Conservation (phyloP, 2,113 vertebrate genomes). For the Spilogale gracilis region DNA sequence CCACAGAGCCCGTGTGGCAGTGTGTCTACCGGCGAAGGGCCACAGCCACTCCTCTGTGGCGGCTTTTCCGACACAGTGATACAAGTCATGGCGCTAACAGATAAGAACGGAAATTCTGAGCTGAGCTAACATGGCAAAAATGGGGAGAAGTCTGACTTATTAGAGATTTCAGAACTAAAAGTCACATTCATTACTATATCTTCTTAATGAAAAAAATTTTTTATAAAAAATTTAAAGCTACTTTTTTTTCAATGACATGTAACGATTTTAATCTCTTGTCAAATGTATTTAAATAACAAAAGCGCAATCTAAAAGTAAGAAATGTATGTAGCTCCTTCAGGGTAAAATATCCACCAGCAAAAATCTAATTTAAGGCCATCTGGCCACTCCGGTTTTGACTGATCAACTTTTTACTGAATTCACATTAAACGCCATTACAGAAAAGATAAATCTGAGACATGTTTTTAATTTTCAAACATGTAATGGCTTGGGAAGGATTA, state of each 20-base stretch:
- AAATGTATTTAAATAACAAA: neutral
- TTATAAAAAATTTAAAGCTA: conserved; percentile 21
- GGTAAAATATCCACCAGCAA: neutral
- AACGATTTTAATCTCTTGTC: neutral
- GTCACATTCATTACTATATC: neutral
- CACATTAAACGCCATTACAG: neutral
- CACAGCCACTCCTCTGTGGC: accelerated
- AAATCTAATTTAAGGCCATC: neutral
- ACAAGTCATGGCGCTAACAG: neutral
- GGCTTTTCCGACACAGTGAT: neutral
- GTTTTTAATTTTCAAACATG: conserved; percentile 53
- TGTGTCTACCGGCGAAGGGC: neutral
- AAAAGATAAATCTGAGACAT: neutral
- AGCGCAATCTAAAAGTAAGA: neutral
- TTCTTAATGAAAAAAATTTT: neutral
- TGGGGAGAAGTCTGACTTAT: neutral
- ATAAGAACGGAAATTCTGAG: neutral
- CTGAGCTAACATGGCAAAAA: neutral
- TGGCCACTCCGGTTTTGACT: neutral
- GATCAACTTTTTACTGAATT: conserved; percentile 12
- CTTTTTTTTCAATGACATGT: conserved; percentile 10
- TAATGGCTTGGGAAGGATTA: neutral
- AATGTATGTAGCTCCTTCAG: neutral
- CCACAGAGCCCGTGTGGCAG: accelerated
- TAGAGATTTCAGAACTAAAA: conserved; percentile 43